These are phyloP conservation scores for Gadopsis marmoratus DNA, from an alignment of 2,797 vertebrate species.

Conservation along the genomic window DNA sequence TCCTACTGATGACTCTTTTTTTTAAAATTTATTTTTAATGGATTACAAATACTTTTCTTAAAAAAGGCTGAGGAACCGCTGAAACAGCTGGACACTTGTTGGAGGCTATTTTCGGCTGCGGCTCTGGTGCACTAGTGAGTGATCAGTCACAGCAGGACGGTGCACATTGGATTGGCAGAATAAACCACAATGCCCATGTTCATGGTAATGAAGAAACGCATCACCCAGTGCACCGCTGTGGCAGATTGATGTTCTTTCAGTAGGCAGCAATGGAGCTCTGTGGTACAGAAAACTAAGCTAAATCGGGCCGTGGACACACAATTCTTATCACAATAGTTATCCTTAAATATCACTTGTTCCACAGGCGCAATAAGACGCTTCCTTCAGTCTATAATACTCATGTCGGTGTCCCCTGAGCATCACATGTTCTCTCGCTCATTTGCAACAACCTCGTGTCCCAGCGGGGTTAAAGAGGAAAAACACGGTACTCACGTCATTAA, in stretches of 20 bases:
- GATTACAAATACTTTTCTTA: not conserved
- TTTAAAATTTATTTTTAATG: not conserved
- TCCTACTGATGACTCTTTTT: not conserved
- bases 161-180: not conserved
- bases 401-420: slow-evolving; percentile 47
- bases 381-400: slow-evolving; percentile 23
- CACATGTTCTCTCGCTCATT: slow-evolving; percentile 52
- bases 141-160: not conserved
- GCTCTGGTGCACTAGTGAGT: not conserved
- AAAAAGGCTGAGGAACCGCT: not conserved
- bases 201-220: not conserved
- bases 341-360: slow-evolving; percentile 26
- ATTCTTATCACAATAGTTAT: not conserved
- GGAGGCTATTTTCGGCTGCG: slow-evolving; percentile 5
- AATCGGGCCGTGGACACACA: not conserved
- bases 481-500: slow-evolving; percentile 38
- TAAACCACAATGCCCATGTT: not conserved
- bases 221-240: not conserved
- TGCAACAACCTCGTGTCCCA: slow-evolving; percentile 34
- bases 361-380: slow-evolving; percentile 8
- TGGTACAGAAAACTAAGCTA: not conserved
- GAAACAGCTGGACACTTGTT: slow-evolving; percentile 4
- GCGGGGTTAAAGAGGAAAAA: slow-evolving; percentile 47
- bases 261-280: not conserved
- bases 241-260: not conserved